A percentile compares a stretch with the other conserved stretches of the same genome.
These are phyloP conservation scores for Gracilinanus agilis DNA, from an alignment of 2,113 vertebrate genomes.

Conservation along the genomic window DNA sequence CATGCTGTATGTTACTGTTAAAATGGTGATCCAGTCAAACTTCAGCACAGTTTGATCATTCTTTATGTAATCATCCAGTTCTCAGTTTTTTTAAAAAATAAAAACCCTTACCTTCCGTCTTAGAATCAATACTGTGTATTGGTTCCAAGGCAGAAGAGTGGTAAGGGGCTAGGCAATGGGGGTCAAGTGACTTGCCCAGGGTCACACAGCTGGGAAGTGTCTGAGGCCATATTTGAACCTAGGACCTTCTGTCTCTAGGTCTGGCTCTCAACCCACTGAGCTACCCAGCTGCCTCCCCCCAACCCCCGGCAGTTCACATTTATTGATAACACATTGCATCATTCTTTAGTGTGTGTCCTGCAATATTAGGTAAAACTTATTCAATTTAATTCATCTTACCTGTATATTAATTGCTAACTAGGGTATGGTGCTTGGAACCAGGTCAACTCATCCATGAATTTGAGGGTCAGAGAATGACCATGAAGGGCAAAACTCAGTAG, in stretches of 20 bases:
- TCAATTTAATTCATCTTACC: not conserved
- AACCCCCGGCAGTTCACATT: too few species aligned
- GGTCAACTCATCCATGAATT: not conserved
- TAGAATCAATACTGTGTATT: too few species aligned
- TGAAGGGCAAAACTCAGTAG: not conserved
- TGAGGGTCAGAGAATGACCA: not conserved
- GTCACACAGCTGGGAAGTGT: too few species aligned
- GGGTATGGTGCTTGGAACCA: not conserved
- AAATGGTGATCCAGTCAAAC: conserved; percentile 45
- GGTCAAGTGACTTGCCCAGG: too few species aligned
- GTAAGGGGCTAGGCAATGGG: too few species aligned
- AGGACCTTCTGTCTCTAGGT: too few species aligned
- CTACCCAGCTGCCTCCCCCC: too few species aligned
- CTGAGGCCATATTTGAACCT: too few species aligned
- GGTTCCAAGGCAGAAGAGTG: too few species aligned
- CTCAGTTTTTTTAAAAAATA: too few species aligned
- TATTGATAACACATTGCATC: conserved; percentile 61
- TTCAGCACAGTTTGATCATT: conserved; percentile 35
- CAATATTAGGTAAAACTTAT: conserved; percentile 63
- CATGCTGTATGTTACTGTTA: not conserved
- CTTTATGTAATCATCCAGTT: conserved; percentile 22
- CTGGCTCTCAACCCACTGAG: too few species aligned
- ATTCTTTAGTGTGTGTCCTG: conserved; percentile 38
- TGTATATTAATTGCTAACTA: not conserved
- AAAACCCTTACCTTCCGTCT: too few species aligned